These are phyloP conservation scores for Callaeas wilsoni DNA, from an alignment of 2,113 vertebrate genomes.

Conservation along the genomic window DNA sequence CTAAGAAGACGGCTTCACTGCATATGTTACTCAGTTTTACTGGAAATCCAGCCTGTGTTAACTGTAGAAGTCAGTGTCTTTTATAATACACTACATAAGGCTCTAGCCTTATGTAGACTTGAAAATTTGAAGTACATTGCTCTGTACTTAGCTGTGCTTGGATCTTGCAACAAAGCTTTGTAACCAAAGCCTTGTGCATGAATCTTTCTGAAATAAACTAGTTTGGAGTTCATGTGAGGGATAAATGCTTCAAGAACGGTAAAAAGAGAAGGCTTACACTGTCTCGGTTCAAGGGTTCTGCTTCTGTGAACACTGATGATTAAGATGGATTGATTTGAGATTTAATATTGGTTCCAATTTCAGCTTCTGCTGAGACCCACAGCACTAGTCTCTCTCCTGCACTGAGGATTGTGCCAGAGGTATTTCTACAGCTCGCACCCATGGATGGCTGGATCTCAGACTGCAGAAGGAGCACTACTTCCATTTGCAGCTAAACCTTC, in stretches of 20 bases:
- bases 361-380: not conserved
- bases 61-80: not conserved
- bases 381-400: not conserved
- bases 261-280: rapidly evolving
- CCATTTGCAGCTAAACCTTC: not conserved
- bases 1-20: not conserved
- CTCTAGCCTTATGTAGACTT: not conserved
- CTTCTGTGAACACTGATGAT: not conserved
- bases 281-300: not conserved
- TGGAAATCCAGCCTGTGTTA: not conserved
- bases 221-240: not conserved
- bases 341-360: not conserved
- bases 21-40: not conserved
- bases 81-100: not conserved
- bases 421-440: not conserved
- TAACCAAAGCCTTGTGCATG: not conserved
- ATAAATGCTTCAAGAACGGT: not conserved
- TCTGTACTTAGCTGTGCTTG: not conserved
- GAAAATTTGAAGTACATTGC: not conserved
- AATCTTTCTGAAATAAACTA: not conserved
- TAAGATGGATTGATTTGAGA: not conserved
- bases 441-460: not conserved
- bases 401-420: not conserved
- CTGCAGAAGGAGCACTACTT: not conserved
- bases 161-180: not conserved